Evolutionary conservation across 2,113 vertebrate genomes (phyloP), one percentile per base, ranked within the genome.

Genomic region (Lepus timidus): DNA sequence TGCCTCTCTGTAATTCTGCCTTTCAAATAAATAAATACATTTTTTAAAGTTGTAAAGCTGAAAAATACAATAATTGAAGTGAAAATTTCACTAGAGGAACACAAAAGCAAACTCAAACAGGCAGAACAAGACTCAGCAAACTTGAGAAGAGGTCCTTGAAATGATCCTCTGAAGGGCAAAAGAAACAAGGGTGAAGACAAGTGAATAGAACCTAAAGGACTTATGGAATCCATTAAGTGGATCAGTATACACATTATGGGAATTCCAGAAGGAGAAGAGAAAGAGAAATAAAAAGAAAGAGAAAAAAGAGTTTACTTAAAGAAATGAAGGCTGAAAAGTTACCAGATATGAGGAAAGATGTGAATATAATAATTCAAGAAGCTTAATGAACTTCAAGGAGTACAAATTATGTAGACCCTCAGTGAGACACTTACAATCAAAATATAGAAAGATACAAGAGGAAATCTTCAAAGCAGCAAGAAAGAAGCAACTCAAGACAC

Each of bases 161-260:
- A 75, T 52, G 11, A n/a, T 74, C 20, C 6, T 88, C 10, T 44
- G 27, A 64, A 64, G 9, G 49, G 12, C 3, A 51, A 31, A 76
- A 75, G 20, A 88, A 88, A 76, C 22, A 87, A 87, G 27, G 74
- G 44, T 62, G 36, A 85, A 62, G 79, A 81, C 61, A 85, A 51
- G 20, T 55, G 23, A 61, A 62, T 36, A 87, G 27, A 39, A 14
- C 25, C 19, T 23, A 74, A 22, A 12, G 55, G 36, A 44, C 36
- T 58, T 74, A 17, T 14, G 70, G 11, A 31, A 19, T 44, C 17
- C 27, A 55, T 36, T 23, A 49, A 74, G 12, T 87, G 29, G 70
- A 74, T 44, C 29, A 68, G 29, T 51, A 62, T 62, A 39, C 55
- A 62, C 13, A 84, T 84, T 33, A 33, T 44, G 36, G 39, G 36